Evolutionary conservation across 2,888 invertebrate species (phyloP).

Genomic region (Rutpela maculata): DNA sequence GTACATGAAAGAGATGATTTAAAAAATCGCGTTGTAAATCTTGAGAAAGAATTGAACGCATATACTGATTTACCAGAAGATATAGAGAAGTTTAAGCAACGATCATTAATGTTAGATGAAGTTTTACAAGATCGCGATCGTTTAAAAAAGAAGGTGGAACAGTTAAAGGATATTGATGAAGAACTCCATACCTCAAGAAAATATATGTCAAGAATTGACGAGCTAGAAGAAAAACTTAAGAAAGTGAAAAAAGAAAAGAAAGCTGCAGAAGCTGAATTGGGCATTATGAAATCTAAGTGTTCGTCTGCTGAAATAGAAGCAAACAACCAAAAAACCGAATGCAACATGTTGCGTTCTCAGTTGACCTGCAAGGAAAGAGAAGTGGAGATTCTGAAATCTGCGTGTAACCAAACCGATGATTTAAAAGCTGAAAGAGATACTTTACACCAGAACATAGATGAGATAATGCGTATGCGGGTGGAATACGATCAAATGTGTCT

Average conservation of each 20-base stretch:
- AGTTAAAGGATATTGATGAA: slow-evolving; percentile 56
- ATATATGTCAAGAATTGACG: slow-evolving; percentile 58
- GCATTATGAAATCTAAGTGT: slow-evolving; percentile 54
- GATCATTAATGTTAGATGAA: slow-evolving; percentile 66
- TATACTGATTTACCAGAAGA: slow-evolving; percentile 65
- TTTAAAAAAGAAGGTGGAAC: slow-evolving; percentile 63
- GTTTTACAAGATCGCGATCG: slow-evolving; percentile 61
- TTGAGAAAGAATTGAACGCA: slow-evolving; percentile 64
- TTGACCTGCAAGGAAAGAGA: slow-evolving; percentile 63
- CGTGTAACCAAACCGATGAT: slow-evolving; percentile 64
- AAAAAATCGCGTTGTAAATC: slow-evolving; percentile 59
- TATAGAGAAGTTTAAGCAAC: slow-evolving; percentile 63
- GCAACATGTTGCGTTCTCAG: slow-evolving; percentile 61
- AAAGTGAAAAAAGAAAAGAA: slow-evolving; percentile 49
- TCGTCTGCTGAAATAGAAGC: slow-evolving; percentile 58
- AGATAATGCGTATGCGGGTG: slow-evolving; percentile 64
- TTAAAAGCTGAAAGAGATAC: slow-evolving; percentile 68
- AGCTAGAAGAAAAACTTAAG: slow-evolving; percentile 63
- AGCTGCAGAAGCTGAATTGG: slow-evolving; percentile 56
- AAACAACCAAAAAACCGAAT: slow-evolving; percentile 59
- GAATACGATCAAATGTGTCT: slow-evolving; percentile 66
- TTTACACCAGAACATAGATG: slow-evolving; percentile 59
- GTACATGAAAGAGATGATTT: slow-evolving; percentile 64
- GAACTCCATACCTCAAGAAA: slow-evolving; percentile 58
- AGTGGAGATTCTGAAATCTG: slow-evolving; percentile 62